phyloP scores from a whole-genome alignment of 2,797 vertebrate species.

The Lepus oiostolus region DNA sequence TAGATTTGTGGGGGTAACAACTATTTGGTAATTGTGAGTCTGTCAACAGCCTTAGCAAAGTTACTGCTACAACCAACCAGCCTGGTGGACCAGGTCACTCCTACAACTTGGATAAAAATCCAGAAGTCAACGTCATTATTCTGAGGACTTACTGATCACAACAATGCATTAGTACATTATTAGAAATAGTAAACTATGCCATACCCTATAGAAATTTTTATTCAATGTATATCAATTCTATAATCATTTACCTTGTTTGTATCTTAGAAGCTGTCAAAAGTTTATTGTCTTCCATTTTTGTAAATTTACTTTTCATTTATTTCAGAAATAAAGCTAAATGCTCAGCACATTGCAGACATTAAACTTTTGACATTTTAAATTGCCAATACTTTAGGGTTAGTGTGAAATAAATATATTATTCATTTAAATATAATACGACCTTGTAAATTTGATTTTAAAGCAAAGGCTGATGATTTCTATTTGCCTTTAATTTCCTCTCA shows the following conservation, averaged over 20 bases:
- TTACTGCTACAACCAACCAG: background rate
- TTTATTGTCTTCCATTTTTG: slow-evolving; percentile 23
- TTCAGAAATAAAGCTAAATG: slow-evolving; percentile 73
- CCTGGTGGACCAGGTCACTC: background rate
- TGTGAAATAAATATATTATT: slow-evolving; percentile 79
- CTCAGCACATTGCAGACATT: slow-evolving; percentile 69
- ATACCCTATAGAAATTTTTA: background rate
- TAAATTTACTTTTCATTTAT: slow-evolving; percentile 45
- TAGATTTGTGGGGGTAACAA: background rate
- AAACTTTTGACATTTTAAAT: slow-evolving; percentile 83
- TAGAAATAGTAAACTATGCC: slow-evolving; percentile 4
- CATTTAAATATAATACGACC: slow-evolving; percentile 83
- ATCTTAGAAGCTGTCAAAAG: background rate
- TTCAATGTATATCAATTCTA: background rate
- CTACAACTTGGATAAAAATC: background rate
- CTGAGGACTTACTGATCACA: background rate
- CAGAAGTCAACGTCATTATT: background rate
- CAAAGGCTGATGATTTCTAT: slow-evolving; percentile 92
- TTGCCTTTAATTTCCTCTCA: slow-evolving; percentile 93
- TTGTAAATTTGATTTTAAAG: slow-evolving; percentile 89
- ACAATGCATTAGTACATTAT: background rate
- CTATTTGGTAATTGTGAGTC: background rate
- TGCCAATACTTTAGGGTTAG: slow-evolving; percentile 74
- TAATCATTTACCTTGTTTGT: background rate
- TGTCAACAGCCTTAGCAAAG: background rate